A percentile compares a stretch with the other conserved stretches of the same genome.
Conservation (phyloP, 64 coral and sea anemone genomes). For the Hydrozoanthus tunicans region DNA sequence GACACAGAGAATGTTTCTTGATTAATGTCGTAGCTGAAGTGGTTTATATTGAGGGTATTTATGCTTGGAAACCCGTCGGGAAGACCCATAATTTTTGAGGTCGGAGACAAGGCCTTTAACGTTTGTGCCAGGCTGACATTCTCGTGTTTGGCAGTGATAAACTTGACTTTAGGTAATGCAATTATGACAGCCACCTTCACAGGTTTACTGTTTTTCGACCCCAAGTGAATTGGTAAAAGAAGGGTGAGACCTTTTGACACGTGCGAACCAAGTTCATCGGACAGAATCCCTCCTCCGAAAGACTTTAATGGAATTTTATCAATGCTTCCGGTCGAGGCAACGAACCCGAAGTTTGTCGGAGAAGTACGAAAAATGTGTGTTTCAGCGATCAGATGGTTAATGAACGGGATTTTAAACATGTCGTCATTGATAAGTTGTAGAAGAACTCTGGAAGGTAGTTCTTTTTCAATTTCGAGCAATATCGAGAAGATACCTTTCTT, state of each 20-base stretch:
- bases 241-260: conserved; percentile 93
- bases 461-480: conserved; percentile 82
- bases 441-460: conserved; percentile 73
- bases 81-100: conserved; percentile 66
- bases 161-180: conserved; percentile 68
- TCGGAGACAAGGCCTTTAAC: conserved; percentile 76
- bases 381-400: conserved; percentile 86
- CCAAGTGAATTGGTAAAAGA: conserved; percentile 84
- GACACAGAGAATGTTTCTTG: conserved; percentile 81
- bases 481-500: conserved; percentile 91
- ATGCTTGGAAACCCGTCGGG: conserved; percentile 76
- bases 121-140: conserved; percentile 75
- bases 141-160: conserved; percentile 84
- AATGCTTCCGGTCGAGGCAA: conserved; percentile 88
- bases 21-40: conserved; percentile 90
- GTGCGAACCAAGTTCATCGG: conserved; percentile 81
- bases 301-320: conserved; percentile 87
- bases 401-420: conserved; percentile 89
- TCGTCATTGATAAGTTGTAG: conserved; percentile 85
- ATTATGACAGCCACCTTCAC: conserved; percentile 86
- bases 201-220: conserved; percentile 64
- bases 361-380: conserved; percentile 74
- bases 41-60: conserved; percentile 63
- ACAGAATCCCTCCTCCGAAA: conserved; percentile 84
- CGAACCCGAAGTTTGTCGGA: conserved; percentile 89